Base-by-base conservation (phyloP, 2,113 vertebrate species). In the Marmota monax region DNA sequence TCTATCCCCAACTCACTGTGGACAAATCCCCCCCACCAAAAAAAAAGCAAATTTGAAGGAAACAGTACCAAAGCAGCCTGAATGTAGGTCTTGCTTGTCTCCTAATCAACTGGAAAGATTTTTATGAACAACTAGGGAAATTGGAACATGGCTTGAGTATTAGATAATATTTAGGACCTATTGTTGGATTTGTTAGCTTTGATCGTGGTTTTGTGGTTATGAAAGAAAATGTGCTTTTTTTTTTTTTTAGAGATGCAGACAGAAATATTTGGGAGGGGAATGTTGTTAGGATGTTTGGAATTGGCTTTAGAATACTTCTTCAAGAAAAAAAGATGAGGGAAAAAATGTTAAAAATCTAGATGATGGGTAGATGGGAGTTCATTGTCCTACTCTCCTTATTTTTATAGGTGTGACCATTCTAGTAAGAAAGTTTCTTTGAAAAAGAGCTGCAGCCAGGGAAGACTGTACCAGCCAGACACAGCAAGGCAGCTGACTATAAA, bases 311-410 rank as follows among this genome's bases (percentile, higher is more conserved):
- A 80, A 93, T 32, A 80, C 18, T 73, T 96, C 39, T 61, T 37
- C 69, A 53, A 67, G 45, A n/a, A 80, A 86, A 69, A 53, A 80
- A 65, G 32, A 95, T 67, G n/a, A 92, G 86, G 48, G 61, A 84
- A 83, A 42, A 92, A 88, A 63, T 92, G 79, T 84, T 93, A 90
- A 96, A 92, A 93, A 95, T 88, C 72, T 63, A 96, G 65, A 77
- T 82, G 42, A 84, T 61, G 88, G 39, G 48, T 77, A 58, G 34
- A 78, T 37, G 42, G 2, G 79, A 92, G 37, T 72, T 90, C 34
- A 73, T 67, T 67, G 12, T 58, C 72, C 20, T 37, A 34, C 18
- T 89, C 39, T 82, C 23, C 20, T 27, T 72, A 76, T 84, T 97
- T 93, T 90, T 90, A 88, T 77, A 95, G 61, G 23, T 80, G 20